Base-by-base conservation (phyloP, 2,113 vertebrate species). In the Megaleporinus macrocephalus region DNA sequence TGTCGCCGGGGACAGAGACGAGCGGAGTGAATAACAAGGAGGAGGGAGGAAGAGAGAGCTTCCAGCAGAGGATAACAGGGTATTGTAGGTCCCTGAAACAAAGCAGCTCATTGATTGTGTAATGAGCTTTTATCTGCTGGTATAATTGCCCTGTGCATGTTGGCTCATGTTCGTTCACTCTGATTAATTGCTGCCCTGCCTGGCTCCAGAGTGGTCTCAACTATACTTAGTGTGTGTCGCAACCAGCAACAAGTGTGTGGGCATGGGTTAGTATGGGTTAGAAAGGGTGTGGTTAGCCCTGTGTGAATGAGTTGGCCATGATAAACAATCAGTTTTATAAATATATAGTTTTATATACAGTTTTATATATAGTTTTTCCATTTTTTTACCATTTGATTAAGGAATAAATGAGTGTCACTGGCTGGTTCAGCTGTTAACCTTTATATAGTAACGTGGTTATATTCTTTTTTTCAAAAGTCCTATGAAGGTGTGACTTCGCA, bases 81-180 rank as follows among this genome's bases (percentile, higher is more conserved):
- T 82, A 63, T 83, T 83, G 81, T 73, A 49, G 44, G 78, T 66
- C 81, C 65, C 69, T 74, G 82, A 83, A 87, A 85, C 79, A 88
- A 82, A 88, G 81, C 81, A 73, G 70, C 69, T 87, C 71, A 81
- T 81, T 83, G 87, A 89, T 83, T 87, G 80, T 76, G 79, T 86
- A 89, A 89, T 90, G 83, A 87, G 88, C 81, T 87, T 86, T 84
- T 84, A 88, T 84, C 70, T 78, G 85, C 49, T 65, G 36, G 83
- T 90, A 88, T 89, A 89, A 89, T 86, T 88, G 87, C 84, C 80
- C 79, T 81, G 78, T 62, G 29, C 85, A 72, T 84, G 85, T 84
- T 84, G 75, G 68, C 84, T 87, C 77, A 83, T 86, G 82, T 89
- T 86, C 79, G 59, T 79, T 76, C 82, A 63, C 62, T 83, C 84